A percentile compares a stretch with the other conserved stretches of the same genome.
These are phyloP conservation scores for Panzeria rudis DNA, from an alignment of 2,888 invertebrate species.

Conservation along the genomic window DNA sequence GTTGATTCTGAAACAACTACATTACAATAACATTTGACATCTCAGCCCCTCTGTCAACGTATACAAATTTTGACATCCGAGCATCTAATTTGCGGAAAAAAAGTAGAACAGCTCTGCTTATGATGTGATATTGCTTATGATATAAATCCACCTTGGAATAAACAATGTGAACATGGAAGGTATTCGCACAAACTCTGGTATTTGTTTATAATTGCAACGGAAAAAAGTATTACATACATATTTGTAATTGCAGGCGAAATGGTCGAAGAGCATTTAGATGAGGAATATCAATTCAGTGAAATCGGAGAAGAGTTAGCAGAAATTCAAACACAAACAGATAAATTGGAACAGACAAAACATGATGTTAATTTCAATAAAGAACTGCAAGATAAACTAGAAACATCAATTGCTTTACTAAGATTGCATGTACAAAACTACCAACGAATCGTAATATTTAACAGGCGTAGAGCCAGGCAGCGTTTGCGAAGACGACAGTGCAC, in stretches of 20 bases:
- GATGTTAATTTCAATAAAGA: not conserved
- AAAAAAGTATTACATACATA: no score
- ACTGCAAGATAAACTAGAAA: slow-evolving; percentile 35
- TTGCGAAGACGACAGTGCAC: slow-evolving; percentile 75
- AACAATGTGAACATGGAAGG: slow-evolving; percentile 58
- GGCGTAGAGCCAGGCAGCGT: slow-evolving; percentile 78
- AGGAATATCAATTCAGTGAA: slow-evolving; percentile 45
- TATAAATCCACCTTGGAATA: no score
- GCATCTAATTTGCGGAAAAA: no score
- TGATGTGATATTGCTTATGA: no score
- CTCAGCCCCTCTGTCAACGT: no score
- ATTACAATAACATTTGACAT: no score
- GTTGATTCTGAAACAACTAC: no score
- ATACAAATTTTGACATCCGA: no score
- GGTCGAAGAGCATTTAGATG: slow-evolving; percentile 64
- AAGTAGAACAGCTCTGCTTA: no score
- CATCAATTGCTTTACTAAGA: slow-evolving; percentile 73
- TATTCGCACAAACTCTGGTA: not conserved
- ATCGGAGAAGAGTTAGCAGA: not conserved
- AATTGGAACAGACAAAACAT: slow-evolving; percentile 11
- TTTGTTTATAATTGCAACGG: not conserved
- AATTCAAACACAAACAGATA: slow-evolving; percentile 25
- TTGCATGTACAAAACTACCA: slow-evolving; percentile 79
- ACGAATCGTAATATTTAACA: slow-evolving; percentile 77
- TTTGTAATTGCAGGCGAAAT: slow-evolving; percentile 43